Evolutionary conservation across 2,888 invertebrate genomes (phyloP), one percentile per base, ranked within the genome.

Genomic region (Flabesymbios commensalis): DNA sequence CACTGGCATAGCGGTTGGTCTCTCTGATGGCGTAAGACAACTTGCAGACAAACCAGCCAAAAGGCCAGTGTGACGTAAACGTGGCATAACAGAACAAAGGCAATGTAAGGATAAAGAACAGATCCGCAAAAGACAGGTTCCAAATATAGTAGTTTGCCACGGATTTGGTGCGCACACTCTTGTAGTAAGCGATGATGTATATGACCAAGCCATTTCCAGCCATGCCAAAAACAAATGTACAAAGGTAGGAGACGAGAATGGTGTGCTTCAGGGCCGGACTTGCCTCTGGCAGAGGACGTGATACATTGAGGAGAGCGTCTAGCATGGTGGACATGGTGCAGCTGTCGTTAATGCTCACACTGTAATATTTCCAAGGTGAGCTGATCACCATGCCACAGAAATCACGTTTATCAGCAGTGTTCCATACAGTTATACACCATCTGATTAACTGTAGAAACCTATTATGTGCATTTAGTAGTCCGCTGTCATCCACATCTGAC

Each of bases 41-140:
- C 32, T 58, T 64, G 42, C 68, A 68, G 31, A 55, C 28, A 10
- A 51, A 2, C 24, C 48, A 22, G 5, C 64, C 64, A 31, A 68
- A 64, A 10, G 57, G 45, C 66, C 67, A 68, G 26, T 59, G 22
- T 3, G 43, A 24, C 17, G 52, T 49, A 33, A 65, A 61, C 32
- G 62, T 62, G 42, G 59, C 47, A 26, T 57, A 64, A 36, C 36
- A 56, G 49, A 63, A 59, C 39, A 67, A 49, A 1, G 68, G 68
- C 45, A 68, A 45, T 4, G 68, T 64, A 43, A 64, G 26, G 4
- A 67, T 56, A 32, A 62, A 67, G 29, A 67, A 33, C 26, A 59
- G 42, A 55, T 68, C 68, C 2, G 66, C 64, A n/a, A 68, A 31
- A 2, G 68, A 49, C 22, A 68, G 52, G 63, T 68, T 68, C 59